Evolutionary conservation across 2,113 vertebrate species (phyloP).

Genomic region (Mellivora capensis): DNA sequence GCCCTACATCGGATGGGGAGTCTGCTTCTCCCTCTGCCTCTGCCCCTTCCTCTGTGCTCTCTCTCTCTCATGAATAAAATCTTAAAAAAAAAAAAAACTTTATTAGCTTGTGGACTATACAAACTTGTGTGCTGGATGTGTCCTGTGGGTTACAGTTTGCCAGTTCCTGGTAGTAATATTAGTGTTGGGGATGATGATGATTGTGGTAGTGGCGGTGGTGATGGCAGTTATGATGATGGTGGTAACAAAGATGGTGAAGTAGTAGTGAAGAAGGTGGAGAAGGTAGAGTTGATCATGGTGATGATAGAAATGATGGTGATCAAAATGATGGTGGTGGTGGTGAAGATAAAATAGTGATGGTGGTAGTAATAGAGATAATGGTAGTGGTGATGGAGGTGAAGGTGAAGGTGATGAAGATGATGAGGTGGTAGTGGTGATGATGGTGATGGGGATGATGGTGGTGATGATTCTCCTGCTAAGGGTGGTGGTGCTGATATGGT

Average conservation of each 20-base stretch:
- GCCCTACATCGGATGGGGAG: too few relatives aligned
- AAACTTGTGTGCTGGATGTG: not conserved
- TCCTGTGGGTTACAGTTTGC: not conserved
- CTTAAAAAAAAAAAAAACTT: too few relatives aligned
- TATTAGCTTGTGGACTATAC: not conserved
- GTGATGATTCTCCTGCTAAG: not conserved
- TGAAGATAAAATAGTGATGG: not conserved
- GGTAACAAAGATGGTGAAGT: not conserved
- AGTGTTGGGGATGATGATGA: not conserved
- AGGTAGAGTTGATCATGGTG: not conserved
- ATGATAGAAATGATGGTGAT: not conserved
- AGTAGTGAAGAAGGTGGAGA: not conserved
- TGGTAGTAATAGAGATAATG: not conserved
- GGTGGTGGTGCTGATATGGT: not conserved
- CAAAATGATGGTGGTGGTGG: not conserved
- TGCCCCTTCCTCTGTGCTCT: not conserved
- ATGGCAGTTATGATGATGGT: not conserved
- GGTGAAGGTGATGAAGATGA: too few relatives aligned
- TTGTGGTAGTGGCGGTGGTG: too few relatives aligned
- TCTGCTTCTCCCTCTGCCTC: not conserved
- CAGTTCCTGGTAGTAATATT: not conserved
- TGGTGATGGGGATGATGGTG: fast-evolving
- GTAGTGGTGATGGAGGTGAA: not conserved
- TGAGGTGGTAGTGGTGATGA: fast-evolving
- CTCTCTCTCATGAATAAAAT: not conserved